A percentile compares a stretch with the other conserved stretches of the same genome.
Conservation (phyloP, 2,888 invertebrate species). For the Lasius fuliginosus region DNA sequence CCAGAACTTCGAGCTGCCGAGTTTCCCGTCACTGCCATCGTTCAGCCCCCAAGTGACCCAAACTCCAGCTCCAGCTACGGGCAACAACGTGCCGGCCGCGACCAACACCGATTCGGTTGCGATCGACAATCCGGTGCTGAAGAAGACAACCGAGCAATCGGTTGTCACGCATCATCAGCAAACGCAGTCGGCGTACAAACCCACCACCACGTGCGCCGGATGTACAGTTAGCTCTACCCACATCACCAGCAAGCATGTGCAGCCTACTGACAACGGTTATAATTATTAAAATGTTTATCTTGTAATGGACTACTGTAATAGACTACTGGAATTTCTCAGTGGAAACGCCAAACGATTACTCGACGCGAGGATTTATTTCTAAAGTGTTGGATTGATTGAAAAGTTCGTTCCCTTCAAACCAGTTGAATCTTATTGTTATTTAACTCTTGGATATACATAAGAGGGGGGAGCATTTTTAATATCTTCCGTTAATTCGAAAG, state of each 20-base stretch:
- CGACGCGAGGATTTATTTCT: not conserved
- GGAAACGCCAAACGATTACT: not conserved
- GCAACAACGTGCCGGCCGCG: not conserved
- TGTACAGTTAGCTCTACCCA: not conserved
- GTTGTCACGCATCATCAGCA: not conserved
- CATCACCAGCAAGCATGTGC: conserved; percentile 56
- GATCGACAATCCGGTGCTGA: conserved; percentile 63
- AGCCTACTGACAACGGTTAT: conserved; percentile 81
- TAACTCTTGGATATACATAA: not conserved
- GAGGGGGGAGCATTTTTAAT: not conserved
- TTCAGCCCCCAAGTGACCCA: not conserved
- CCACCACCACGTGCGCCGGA: conserved; percentile 25
- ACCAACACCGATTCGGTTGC: conserved; percentile 60
- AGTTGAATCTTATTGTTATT: conserved; percentile 2
- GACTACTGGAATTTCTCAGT: conserved; percentile 17
- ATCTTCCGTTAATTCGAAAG: not conserved
- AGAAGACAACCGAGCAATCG: not conserved
- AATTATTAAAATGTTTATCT: conserved; percentile 74
- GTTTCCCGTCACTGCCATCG: conserved; percentile 48
- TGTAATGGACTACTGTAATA: conserved; percentile 21
- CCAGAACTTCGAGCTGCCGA: conserved; percentile 35
- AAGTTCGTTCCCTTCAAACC: not conserved
- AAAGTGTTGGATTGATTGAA: not conserved
- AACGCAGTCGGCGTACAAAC: not conserved
- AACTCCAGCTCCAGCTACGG: not conserved